phyloP scores from a whole-genome alignment of 2,888 invertebrate genomes.

The Diarsia rubi region DNA sequence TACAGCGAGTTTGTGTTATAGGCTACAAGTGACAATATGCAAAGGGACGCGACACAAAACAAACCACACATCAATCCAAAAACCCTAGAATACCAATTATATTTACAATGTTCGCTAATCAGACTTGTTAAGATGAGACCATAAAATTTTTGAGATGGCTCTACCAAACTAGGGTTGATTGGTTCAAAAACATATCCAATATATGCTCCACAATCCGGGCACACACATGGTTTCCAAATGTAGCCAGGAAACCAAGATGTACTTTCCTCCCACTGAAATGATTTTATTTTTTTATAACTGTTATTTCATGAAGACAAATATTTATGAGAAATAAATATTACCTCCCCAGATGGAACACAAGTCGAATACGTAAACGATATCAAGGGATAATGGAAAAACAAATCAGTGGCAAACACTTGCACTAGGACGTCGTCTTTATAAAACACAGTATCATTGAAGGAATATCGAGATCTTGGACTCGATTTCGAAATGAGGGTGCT shows the following conservation, averaged over 20 bases:
- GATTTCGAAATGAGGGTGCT: constrained; percentile 72
- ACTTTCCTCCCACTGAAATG: constrained; percentile 88
- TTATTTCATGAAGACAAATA: not conserved
- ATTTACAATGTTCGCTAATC: constrained; percentile 83
- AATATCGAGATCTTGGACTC: constrained; percentile 71
- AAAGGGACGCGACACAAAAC: constrained; percentile 37
- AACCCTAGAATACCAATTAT: constrained; percentile 61
- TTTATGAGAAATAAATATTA: constrained; percentile 62
- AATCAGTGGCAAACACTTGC: constrained; percentile 75
- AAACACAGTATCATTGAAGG: constrained; percentile 78
- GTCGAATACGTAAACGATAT: constrained; percentile 74
- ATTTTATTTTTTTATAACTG: constrained; percentile 24
- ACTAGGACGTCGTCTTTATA: constrained; percentile 74
- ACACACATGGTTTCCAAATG: constrained; percentile 90
- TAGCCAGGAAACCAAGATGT: constrained; percentile 92
- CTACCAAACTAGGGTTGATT: constrained; percentile 62
- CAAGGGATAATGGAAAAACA: constrained; percentile 75
- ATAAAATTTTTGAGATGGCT: constrained; percentile 72
- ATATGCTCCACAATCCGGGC: constrained; percentile 90
- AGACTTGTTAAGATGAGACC: constrained; percentile 77
- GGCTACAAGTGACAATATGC: not conserved
- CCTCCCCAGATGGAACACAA: constrained; percentile 79
- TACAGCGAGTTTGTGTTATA: not conserved
- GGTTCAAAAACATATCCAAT: constrained; percentile 91
- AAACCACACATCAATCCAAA: constrained; percentile 56